These are phyloP conservation scores for Jacana jacana DNA, from an alignment of 2,113 vertebrate genomes.

Conservation along the genomic window DNA sequence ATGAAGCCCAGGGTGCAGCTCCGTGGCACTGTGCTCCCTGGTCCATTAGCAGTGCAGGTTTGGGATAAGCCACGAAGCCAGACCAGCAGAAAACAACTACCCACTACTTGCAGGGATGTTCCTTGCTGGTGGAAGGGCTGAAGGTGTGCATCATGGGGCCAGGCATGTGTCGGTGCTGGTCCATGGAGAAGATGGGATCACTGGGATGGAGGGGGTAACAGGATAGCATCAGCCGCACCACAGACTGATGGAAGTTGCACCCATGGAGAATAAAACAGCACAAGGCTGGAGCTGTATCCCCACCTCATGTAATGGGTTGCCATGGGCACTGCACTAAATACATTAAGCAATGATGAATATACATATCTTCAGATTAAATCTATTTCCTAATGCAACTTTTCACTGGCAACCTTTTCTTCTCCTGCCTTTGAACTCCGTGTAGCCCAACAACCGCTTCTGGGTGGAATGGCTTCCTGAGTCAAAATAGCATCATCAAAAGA, in stretches of 20 bases:
- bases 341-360: not conserved
- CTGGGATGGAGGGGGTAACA: not conserved
- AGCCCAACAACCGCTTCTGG: not conserved
- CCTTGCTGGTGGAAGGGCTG: not conserved
- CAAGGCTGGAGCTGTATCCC: not conserved
- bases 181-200: not conserved
- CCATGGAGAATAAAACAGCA: not conserved
- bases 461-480: not conserved
- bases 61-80: not conserved
- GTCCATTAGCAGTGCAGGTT: accelerated
- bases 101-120: not conserved
- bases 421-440: not conserved
- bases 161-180: accelerated
- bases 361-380: conserved; percentile 14
- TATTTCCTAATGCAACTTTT: conserved; percentile 17
- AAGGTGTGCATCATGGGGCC: not conserved
- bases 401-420: not conserved
- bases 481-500: not conserved
- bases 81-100: accelerated
- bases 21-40: not conserved
- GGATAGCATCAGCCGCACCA: not conserved
- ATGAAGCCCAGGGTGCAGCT: not conserved
- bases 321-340: not conserved
- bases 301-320: not conserved
- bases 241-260: not conserved